Conservation (phyloP, 2,888 invertebrate species). For the Drosophila gaucha region DNA sequence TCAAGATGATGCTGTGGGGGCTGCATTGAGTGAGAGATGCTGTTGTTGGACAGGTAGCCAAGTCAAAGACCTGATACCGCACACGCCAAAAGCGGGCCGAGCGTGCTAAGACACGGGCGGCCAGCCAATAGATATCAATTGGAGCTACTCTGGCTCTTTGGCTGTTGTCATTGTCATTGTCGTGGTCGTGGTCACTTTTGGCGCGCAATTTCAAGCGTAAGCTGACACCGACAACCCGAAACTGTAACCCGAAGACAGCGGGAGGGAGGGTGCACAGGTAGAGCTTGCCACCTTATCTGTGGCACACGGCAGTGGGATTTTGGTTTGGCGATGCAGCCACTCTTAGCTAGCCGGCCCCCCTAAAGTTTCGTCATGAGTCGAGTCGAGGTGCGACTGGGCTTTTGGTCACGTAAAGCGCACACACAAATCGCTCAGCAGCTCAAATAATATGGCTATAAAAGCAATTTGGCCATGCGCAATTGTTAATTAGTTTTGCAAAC, state of each 20-base stretch:
- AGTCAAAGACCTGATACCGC: conserved; percentile 77
- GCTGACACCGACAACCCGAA: conserved; percentile 40
- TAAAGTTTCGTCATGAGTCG: conserved; percentile 56
- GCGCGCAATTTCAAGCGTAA: conserved; percentile 61
- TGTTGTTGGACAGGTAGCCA: conserved; percentile 53
- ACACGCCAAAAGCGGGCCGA: conserved; percentile 64
- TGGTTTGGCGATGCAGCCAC: conserved; percentile 21
- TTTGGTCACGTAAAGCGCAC: conserved; percentile 80
- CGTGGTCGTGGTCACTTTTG: conserved; percentile 48
- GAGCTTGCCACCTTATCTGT: conserved; percentile 30
- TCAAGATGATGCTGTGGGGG: conserved; percentile 15
- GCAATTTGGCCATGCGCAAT: conserved; percentile 73
- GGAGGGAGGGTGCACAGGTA: not conserved
- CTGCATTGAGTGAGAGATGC: conserved; percentile 49
- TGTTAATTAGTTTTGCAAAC: conserved; percentile 75
- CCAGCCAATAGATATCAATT: conserved; percentile 55
- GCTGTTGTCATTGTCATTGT: not conserved
- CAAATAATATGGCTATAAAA: conserved; percentile 79
- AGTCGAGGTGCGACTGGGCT: conserved; percentile 48
- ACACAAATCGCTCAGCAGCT: conserved; percentile 65
- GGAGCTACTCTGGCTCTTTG: conserved; percentile 38
- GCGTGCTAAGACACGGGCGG: conserved; percentile 61
- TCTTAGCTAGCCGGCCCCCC: conserved; percentile 28
- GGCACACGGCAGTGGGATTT: conserved; percentile 18
- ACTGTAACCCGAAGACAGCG: conserved; percentile 28